Evolutionary conservation across 2,113 vertebrate genomes (phyloP), one percentile per base, ranked within the genome.

Genomic region (Zingel zingel): DNA sequence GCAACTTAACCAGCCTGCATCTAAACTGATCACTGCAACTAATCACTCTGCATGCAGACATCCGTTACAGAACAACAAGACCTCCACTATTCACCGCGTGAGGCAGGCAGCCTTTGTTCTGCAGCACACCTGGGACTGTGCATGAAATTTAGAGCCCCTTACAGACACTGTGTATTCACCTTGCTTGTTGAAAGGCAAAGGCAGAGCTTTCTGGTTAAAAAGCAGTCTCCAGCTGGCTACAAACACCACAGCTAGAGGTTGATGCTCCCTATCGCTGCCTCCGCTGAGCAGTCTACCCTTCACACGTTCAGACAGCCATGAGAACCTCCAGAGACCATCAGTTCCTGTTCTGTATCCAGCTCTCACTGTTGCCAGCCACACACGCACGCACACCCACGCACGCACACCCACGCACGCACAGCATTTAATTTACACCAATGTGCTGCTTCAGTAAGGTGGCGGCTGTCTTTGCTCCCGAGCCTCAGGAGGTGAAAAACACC

Each of bases 251-350:
- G 86, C 89, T 47, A 81, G 89, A 92, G 90, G 92, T 91, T 59
- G 27, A 80, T 79, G 79, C 86, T 86, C 84, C 89, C 65, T 66
- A 72, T 58, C 1, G 54, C 84, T 87, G 85, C 88, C 74, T 85
- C 81, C 25, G 51, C 91, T 39, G 74, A 89, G 82, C 82, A 27
- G 82, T 74, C 89, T 88, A 74, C 85, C 85, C 88, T 95, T 94
- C 91, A 93, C 93, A 91, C 77, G 47, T 64, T 88, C 91, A 92
- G 92, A 90, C 89, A 92, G 81, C 86, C 70, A 84, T 63, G 78
- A 87, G 86, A 92, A 66, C 67, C 93, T 91, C 93, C 71, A 82
- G 89, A 91, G 94, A 87, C 82, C 85, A 75, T 53, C 74, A 57
- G 54, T 75, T 73, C 81, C 89, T 89, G 51, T 83, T 84, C 90